Base-by-base conservation (phyloP, 2,797 vertebrate genomes). In the Sebastes iracundus region DNA sequence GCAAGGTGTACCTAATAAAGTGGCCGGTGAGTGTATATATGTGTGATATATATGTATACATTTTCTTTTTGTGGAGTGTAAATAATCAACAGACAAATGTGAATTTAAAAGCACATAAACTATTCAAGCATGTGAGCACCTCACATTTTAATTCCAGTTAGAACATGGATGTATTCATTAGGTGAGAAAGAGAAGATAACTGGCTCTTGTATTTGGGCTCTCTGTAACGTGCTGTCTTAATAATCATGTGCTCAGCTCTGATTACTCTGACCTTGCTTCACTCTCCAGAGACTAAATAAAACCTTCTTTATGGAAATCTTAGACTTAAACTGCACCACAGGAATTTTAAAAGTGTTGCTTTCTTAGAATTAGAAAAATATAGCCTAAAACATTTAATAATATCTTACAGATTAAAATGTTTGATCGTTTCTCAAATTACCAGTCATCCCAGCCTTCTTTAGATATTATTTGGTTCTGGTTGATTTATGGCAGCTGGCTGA, bases 91-190 rank as follows among this genome's bases (percentile, higher is more conserved):
- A 62, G 18, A 72, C 30, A 75, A 38, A 67, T 14, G 32, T 25
- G 4, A 64, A 68, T 79, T 49, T 59, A 13, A 75, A 75, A 72
- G 23, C 23, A 30, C 1, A 12, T 28, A 13, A 49, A 72, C 38
- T 30, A 23, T 56, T 25, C 5, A 72, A 53, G 63, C 16, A 60
- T 75, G 27, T 64, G n/a, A 72, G 16, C 66, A 78, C 14, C 30
- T 68, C 18, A 49, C 2, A 23, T 53, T 64, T 68, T 64, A 63
- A 62, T 72, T 81, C 58, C 25, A 69, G 23, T 61, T 42, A 42
- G 52, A 38, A 35, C 33, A 38, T 49, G 13, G 67, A 60, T 71
- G 78, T 61, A 75, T 62, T 78, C 58, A 82, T 79, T 79, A 56
- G 30, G 22, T 53, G 52, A 61, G 28, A 58, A 12, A 22, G 7